Conservation (phyloP, 2,797 vertebrate genomes). For the Sphenodon punctatus region DNA sequence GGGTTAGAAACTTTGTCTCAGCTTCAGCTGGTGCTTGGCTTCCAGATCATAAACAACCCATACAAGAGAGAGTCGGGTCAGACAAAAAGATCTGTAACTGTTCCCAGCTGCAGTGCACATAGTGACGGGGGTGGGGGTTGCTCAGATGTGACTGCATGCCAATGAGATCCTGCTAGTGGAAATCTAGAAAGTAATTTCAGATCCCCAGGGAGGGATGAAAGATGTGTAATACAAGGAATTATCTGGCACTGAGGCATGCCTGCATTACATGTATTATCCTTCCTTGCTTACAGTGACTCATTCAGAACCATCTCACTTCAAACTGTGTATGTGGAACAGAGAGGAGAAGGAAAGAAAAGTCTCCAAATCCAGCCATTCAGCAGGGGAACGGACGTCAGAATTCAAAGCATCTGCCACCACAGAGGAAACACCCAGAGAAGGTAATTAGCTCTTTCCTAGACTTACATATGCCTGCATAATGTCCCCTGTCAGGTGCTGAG, state of each 20-base stretch:
- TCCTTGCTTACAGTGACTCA: conserved; percentile 67
- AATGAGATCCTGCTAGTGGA: background rate
- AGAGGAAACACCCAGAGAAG: conserved; percentile 16
- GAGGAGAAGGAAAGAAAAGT: conserved; percentile 8
- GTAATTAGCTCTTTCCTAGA: conserved; percentile 25
- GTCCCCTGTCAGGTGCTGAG: background rate
- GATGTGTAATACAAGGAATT: conserved; percentile 42
- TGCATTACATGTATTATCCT: background rate
- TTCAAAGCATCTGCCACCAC: background rate
- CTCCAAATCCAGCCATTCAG: background rate
- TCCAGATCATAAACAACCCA: background rate
- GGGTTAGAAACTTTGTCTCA: too few relatives aligned
- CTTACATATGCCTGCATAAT: background rate
- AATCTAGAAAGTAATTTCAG: background rate
- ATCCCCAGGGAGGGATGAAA: conserved; percentile 15
- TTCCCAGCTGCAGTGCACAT: too few relatives aligned
- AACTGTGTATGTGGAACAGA: background rate
- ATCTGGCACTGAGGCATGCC: background rate
- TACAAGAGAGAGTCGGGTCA: background rate
- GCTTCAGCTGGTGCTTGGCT: background rate
- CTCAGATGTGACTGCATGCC: background rate
- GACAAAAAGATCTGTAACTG: too few relatives aligned
- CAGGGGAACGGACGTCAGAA: background rate
- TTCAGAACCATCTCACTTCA: conserved; percentile 42
- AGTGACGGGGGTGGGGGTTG: background rate